A percentile compares a stretch with the other conserved stretches of the same genome.
phyloP scores from a whole-genome alignment of 1,140 invertebrate genomes.

The Calephelis nemesis region DNA sequence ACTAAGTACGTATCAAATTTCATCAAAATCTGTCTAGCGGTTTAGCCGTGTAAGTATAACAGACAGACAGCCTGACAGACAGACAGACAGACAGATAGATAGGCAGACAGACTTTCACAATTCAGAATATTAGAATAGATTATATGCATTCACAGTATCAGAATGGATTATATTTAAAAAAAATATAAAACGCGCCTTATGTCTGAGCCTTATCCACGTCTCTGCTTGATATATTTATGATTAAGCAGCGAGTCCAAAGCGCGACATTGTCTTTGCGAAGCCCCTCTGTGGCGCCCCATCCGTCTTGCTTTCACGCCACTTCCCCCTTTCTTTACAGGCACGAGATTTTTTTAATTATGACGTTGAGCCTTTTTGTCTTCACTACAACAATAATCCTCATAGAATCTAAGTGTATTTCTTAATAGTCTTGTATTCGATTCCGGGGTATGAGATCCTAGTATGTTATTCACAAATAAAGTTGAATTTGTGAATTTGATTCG shows the following conservation, averaged over 20 bases:
- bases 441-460: neutral
- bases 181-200: constrained; percentile 33
- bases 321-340: constrained; percentile 75
- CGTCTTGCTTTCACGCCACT: constrained; percentile 74
- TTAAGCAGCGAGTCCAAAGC: constrained; percentile 71
- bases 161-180: no score
- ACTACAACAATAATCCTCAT: constrained; percentile 35
- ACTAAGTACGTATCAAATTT: no score
- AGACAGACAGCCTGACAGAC: no score
- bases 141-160: no score
- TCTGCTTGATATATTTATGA: constrained; percentile 77
- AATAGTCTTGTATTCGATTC: constrained; percentile 41
- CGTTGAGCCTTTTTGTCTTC: constrained; percentile 74
- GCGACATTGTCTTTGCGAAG: constrained; percentile 69
- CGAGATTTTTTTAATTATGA: constrained; percentile 79
- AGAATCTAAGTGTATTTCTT: constrained; percentile 25
- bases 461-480: no score
- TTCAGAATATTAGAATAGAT: no score
- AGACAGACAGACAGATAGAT: no score
- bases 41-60: no score
- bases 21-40: no score
- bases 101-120: no score
- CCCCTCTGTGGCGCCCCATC: constrained; percentile 70
- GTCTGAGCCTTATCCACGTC: constrained; percentile 43
- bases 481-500: neutral